Evolutionary conservation across 2,113 vertebrate genomes (phyloP), one percentile per base, ranked within the genome.

Genomic region (Cebus imitator): DNA sequence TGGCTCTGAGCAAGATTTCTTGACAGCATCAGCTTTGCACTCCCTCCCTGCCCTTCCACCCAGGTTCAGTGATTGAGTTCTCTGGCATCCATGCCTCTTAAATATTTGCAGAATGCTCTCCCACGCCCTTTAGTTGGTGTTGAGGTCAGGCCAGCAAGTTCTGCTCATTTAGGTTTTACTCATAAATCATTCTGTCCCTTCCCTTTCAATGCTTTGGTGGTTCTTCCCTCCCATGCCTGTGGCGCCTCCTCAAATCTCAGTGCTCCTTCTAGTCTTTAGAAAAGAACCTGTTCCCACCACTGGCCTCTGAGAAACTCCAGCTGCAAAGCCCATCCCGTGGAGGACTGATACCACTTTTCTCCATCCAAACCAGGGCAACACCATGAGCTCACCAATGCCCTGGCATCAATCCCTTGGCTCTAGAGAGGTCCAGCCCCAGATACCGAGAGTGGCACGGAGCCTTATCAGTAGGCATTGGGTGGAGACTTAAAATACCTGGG

Each of bases 21-120:
- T 81, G 70, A 93, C 32, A 90, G 64, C 43, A 58, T n/a, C 25
- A 20, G 8, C 87, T 70, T 85, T 80, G 50, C 4, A 2, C 35
- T 57, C 70, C 61, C 64, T 79, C 83, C 48, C 64, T 21, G 68
- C 32, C 73, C 52, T 88, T 90, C 52, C 45, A 48, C n/a, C 52
- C 82, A 96, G 93, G 79, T 93, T 84, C 70, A 61, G 37, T 70
- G 87, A 37, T 11, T 30, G 45, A 90, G 90, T 87, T 97, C 80
- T 95, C 93, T 95, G 96, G 93, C 91, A 97, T 68, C 2, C 1
- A 4, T 68, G 58, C 75, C 80, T 97, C 78, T 92, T n/a, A 97
- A 95, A 95, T 95, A 97, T 97, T 95, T 97, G 81, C 95, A 97
- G 95, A 97, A 97, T 96, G 96, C 45, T 97, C 94, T 97, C 96